Conservation (phyloP, 2,888 invertebrate species). For the Cheilosia urbana region DNA sequence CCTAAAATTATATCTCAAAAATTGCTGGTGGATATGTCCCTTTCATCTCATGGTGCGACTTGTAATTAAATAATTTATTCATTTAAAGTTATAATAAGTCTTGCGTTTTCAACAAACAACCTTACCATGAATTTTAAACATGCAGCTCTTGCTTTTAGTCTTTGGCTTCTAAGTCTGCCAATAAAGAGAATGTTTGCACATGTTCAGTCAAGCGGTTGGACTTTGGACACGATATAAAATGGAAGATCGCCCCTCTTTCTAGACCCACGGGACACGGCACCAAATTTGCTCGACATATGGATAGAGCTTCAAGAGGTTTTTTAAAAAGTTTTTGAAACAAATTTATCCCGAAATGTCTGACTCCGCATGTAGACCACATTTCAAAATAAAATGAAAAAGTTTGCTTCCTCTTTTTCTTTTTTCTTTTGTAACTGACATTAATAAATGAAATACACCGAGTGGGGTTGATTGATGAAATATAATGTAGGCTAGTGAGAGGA, state of each 20-base stretch:
- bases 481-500: background rate
- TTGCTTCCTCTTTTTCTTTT: background rate
- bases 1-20: no score
- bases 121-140: constrained; percentile 16
- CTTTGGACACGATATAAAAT: constrained; percentile 4
- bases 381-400: background rate
- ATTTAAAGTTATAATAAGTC: constrained; percentile 3
- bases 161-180: background rate
- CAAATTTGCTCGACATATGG: constrained; percentile 5
- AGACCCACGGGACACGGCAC: background rate
- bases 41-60: no score
- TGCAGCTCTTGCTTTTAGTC: background rate
- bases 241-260: background rate
- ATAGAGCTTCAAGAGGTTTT: background rate
- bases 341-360: constrained; percentile 2
- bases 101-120: background rate
- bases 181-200: background rate
- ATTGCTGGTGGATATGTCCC: no score
- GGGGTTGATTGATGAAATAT: constrained; percentile 27
- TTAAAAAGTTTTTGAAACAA: constrained; percentile 2
- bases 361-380: constrained; percentile 6
- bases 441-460: constrained; percentile 27
- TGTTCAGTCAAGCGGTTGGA: constrained; percentile 24
- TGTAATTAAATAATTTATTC: background rate
- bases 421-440: constrained; percentile 21